phyloP scores from a whole-genome alignment of 2,888 invertebrate species.

The Hypercompe scribonia region DNA sequence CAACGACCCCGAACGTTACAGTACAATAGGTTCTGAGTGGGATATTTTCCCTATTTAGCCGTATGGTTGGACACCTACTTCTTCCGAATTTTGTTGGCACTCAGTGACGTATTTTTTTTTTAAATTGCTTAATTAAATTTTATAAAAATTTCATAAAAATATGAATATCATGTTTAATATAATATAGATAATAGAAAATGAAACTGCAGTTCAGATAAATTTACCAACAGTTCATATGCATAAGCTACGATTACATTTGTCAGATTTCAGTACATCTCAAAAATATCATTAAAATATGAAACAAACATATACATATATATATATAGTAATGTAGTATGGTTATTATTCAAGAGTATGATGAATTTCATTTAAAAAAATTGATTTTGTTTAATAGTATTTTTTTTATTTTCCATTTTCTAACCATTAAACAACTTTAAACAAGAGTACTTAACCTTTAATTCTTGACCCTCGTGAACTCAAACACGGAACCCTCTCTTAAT shows the following conservation, averaged over 20 bases:
- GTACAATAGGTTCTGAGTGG: constrained; percentile 41
- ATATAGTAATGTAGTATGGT: no score
- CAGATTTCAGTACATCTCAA: not conserved
- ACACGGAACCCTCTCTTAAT: not conserved
- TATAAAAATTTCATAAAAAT: no score
- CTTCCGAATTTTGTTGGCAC: constrained; percentile 16
- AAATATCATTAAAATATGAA: no score
- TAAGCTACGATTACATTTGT: not conserved
- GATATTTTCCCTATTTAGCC: constrained; percentile 35
- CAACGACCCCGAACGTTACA: constrained; percentile 44
- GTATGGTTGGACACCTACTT: constrained; percentile 10
- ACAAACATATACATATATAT: no score
- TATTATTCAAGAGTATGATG: not conserved
- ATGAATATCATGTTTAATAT: not conserved
- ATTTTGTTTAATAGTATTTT: not conserved
- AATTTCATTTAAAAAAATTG: not conserved
- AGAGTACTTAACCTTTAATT: not conserved
- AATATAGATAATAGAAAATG: no score
- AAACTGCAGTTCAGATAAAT: not conserved
- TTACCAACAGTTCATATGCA: no score
- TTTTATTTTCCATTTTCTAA: not conserved
- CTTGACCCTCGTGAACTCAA: not conserved
- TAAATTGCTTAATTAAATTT: no score
- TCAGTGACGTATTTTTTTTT: not conserved
- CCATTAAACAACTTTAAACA: not conserved